These are phyloP conservation scores for Corydoras sp. DNA, from an alignment of 2,113 vertebrate genomes.

Conservation along the genomic window DNA sequence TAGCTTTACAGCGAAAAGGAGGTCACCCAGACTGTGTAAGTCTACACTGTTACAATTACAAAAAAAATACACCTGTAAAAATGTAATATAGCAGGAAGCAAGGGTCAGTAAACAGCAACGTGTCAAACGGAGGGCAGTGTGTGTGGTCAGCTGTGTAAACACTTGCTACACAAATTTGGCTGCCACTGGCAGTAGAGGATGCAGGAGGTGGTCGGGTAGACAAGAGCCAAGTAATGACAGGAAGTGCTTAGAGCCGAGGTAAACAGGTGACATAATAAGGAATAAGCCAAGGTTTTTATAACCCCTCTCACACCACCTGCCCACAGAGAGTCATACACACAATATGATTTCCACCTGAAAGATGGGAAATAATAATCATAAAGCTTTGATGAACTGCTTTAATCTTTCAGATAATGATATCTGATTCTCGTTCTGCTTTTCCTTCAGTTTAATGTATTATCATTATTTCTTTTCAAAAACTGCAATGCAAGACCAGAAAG, in stretches of 20 bases:
- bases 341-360: neutral
- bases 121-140: conserved; percentile 16
- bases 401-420: conserved; percentile 8
- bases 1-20: too few species aligned
- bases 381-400: conserved; percentile 24
- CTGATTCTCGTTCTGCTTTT: conserved; percentile 3
- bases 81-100: conserved; percentile 10
- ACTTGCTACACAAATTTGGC: neutral
- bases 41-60: conserved; percentile 2
- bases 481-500: too few species aligned
- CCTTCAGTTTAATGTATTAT: too few species aligned
- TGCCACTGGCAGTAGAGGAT: neutral
- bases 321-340: conserved; percentile 10
- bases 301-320: conserved; percentile 19
- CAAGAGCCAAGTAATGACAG: neutral
- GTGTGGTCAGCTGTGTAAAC: conserved; percentile 39
- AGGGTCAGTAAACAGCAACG: conserved; percentile 4
- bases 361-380: conserved; percentile 16
- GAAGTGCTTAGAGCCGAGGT: conserved; percentile 4
- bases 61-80: neutral
- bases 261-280: conserved; percentile 6
- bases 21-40: neutral
- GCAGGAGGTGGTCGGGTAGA: neutral
- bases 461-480: too few species aligned
- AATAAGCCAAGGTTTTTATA: conserved; percentile 31